Percentiles rank a stretch among this genome's conserved stretches.
Conservation (phyloP, 2,113 vertebrate genomes). For the Ancistrus triradiatus region DNA sequence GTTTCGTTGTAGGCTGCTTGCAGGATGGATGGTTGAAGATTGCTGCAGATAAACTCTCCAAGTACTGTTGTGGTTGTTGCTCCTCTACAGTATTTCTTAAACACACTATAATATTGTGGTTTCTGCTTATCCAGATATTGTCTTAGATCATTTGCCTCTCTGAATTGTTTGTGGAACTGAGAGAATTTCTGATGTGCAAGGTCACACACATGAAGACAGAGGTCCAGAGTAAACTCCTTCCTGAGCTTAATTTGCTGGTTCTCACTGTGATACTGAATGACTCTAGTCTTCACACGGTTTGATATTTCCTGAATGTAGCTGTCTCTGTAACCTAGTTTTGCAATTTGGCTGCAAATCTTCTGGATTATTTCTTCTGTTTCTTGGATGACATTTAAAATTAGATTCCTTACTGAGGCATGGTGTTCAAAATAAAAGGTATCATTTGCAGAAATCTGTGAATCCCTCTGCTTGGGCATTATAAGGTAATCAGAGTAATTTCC, state of each 20-base stretch:
- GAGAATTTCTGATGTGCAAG: slow-evolving; percentile 41
- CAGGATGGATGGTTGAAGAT: slow-evolving; percentile 46
- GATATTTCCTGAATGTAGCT: slow-evolving; percentile 55
- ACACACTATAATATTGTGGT: slow-evolving; percentile 60
- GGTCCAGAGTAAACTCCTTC: slow-evolving; percentile 50
- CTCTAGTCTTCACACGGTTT: slow-evolving; percentile 24
- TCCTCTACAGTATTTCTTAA: slow-evolving; percentile 60
- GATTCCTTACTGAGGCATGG: slow-evolving; percentile 18
- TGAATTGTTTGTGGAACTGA: slow-evolving; percentile 51
- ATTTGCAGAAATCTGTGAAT: no score
- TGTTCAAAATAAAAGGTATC: no score
- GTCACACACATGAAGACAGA: slow-evolving; percentile 54
- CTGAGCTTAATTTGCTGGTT: slow-evolving; percentile 22
- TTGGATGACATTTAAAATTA: neutral
- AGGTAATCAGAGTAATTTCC: neutral
- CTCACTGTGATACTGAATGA: neutral
- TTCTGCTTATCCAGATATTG: slow-evolving; percentile 60
- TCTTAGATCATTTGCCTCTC: slow-evolving; percentile 47
- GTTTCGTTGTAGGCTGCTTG: slow-evolving; percentile 39
- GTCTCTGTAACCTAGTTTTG: slow-evolving; percentile 17
- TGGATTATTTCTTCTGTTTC: neutral
- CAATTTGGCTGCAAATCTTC: neutral
- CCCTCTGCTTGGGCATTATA: no score
- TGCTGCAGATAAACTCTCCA: slow-evolving; percentile 56
- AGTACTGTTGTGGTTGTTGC: no score